A percentile compares a stretch with the other conserved stretches of the same genome.
Conservation (phyloP, 2,888 invertebrate genomes). For the Arrhopalites spinosus region DNA sequence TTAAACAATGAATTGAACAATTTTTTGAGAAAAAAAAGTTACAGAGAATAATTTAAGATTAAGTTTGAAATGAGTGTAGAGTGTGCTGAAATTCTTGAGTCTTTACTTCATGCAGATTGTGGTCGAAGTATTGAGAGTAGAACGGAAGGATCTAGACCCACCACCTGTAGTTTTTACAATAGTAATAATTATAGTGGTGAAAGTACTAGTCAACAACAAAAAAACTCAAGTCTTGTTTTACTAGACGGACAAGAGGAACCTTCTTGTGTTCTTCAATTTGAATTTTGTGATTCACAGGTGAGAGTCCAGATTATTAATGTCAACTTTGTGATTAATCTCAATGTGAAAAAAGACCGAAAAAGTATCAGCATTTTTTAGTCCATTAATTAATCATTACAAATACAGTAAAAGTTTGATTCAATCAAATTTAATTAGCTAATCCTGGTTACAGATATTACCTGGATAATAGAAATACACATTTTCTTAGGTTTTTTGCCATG, state of each 20-base stretch:
- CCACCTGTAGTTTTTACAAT: neutral
- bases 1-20: neutral
- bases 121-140: neutral
- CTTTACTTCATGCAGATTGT: conserved; percentile 19
- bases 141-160: neutral
- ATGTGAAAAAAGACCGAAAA: too few relatives aligned
- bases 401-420: too few relatives aligned
- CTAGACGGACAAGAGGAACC: conserved; percentile 8
- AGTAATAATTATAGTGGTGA: conserved; percentile 2
- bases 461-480: too few relatives aligned
- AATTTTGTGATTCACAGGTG: conserved; percentile 41
- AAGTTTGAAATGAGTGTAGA: conserved; percentile 26
- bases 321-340: too few relatives aligned
- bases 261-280: conserved; percentile 35
- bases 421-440: too few relatives aligned
- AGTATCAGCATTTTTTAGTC: too few relatives aligned
- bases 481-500: too few relatives aligned
- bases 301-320: too few relatives aligned
- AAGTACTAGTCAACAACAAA: neutral
- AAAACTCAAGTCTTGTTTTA: conserved; percentile 1
- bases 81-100: conserved; percentile 19
- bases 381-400: too few relatives aligned
- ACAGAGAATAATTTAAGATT: neutral
- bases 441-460: too few relatives aligned
- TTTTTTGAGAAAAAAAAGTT: neutral